Percentiles rank a stretch among this genome's conserved stretches.
Conservation (phyloP, 2,113 vertebrate species). For the Columba livia region DNA sequence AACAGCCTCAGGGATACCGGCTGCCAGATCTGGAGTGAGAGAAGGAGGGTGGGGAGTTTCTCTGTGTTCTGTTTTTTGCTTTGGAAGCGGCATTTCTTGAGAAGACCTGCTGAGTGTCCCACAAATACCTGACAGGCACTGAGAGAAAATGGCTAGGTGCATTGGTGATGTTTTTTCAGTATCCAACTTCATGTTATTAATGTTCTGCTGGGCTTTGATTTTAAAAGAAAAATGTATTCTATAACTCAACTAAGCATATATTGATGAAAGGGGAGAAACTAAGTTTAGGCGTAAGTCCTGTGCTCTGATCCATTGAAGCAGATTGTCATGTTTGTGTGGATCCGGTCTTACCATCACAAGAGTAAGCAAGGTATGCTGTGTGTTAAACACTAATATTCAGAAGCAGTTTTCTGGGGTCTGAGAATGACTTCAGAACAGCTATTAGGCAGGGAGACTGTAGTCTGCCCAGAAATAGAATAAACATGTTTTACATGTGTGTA, state of each 20-base stretch:
- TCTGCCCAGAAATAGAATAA: neutral
- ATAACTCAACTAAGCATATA: neutral
- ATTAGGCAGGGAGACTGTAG: neutral
- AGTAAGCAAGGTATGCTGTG: neutral
- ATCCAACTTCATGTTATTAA: neutral
- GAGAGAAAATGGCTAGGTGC: neutral
- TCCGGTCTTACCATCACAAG: neutral
- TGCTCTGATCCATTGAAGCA: neutral
- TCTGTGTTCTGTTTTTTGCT: neutral
- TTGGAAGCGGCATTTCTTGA: neutral
- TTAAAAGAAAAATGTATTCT: neutral
- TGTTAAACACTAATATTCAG: neutral
- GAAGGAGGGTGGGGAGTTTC: neutral
- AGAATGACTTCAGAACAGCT: neutral
- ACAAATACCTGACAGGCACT: neutral
- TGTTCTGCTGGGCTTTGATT: neutral
- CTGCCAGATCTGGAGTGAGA: neutral
- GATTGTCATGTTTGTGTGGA: neutral
- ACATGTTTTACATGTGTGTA: neutral
- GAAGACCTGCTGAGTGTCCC: neutral
- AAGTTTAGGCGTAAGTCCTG: neutral
- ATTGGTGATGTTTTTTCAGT: neutral
- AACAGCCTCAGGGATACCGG: neutral
- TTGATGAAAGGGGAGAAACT: neutral
- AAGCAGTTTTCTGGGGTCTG: neutral